Conservation (phyloP, 2,113 vertebrate genomes). For the Sebastes schlegelii region DNA sequence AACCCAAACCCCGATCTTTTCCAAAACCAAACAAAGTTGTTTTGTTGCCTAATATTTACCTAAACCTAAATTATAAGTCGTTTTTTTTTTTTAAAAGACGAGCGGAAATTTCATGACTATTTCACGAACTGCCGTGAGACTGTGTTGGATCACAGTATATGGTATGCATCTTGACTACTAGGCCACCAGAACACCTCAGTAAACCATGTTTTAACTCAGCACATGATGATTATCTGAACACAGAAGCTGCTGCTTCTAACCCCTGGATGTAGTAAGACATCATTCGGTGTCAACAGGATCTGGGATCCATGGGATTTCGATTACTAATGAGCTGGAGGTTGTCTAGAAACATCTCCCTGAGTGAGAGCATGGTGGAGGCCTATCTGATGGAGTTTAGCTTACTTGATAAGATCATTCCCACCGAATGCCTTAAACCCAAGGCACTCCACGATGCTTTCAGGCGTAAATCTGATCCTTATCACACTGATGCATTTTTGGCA, state of each 20-base stretch:
- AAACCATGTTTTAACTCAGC: neutral
- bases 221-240: neutral
- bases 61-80: too few relatives aligned
- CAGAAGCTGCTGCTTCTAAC: too few relatives aligned
- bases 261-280: neutral
- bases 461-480: neutral
- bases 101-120: too few relatives aligned
- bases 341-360: neutral
- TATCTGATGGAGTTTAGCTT: neutral
- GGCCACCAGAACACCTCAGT: neutral
- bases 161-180: too few relatives aligned
- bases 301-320: neutral
- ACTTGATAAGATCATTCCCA: neutral
- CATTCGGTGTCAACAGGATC: neutral
- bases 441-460: neutral
- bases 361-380: neutral
- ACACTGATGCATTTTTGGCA: neutral
- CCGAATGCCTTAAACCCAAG: neutral
- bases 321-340: neutral
- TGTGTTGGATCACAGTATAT: too few relatives aligned
- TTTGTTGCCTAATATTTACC: too few relatives aligned
- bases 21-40: too few relatives aligned
- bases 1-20: too few relatives aligned
- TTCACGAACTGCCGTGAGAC: too few relatives aligned
- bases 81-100: too few relatives aligned